Base-by-base conservation (phyloP, 2,113 vertebrate genomes). In the Neotragus moschatus region DNA sequence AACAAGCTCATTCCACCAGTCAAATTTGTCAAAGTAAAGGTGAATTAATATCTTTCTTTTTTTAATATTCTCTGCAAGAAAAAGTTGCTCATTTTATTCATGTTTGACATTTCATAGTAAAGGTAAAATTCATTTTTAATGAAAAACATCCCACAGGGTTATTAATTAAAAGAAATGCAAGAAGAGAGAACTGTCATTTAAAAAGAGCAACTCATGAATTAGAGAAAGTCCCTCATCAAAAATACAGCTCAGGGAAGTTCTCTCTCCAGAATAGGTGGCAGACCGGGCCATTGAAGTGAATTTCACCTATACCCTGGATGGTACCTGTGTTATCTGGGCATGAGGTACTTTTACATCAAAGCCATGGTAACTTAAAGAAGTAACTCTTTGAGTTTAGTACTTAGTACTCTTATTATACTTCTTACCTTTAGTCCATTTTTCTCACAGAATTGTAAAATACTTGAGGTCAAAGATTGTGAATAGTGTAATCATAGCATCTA, bases 81-180 rank as follows among this genome's bases (percentile, higher is more conserved):
- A 96, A 96, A 85, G 19, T 88, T 93, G 56, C 93, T 93, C 81
- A 39, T 96, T 96, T 96, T 96, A 94, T 96, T 95, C 92, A 93
- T 95, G 92, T 97, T 96, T 98, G 97, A 98, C 96, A 98, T 98
- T 98, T 98, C 82, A 36, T 7, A 1, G 81, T 88, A 94, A 93
- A 97, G 84, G 73, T 92, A 98, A 96, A 98, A 98, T 95, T 73
- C 82, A 56, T 77, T 95, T 98, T 91, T 96, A 95, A 93, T 94
- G 93, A 97, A 97, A 63, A 77, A 91, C 56, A 92, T 97, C 97
- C 96, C 66, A 70, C 33, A 15, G 87, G 30, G 39, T 96, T 97
- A 79, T 97, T 97, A 94, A 97, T 97, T 92, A 88, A 93, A 89
- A 97, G 66, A 97, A 97, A 60, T 28, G 86, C 36, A 21, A 47